These are phyloP conservation scores for Zoanthus sociatus DNA, from an alignment of 92 coral and sea anemone species.

Conservation along the genomic window DNA sequence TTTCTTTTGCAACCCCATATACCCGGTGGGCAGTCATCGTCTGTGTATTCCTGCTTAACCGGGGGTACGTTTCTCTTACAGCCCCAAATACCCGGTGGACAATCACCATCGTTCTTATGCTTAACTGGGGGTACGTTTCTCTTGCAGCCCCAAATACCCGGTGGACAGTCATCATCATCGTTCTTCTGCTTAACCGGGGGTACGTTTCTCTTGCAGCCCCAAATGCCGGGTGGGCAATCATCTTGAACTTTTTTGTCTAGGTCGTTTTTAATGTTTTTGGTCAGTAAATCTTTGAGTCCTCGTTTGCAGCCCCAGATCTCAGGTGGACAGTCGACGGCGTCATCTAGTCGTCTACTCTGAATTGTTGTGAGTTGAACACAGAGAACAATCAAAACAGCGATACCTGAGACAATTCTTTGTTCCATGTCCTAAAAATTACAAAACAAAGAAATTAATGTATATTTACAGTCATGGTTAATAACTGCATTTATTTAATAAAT, in stretches of 20 bases:
- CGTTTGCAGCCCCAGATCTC: conserved; percentile 42
- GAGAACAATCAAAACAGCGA: conserved; percentile 12
- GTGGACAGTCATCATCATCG: conserved; percentile 28
- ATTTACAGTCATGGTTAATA: too few relatives aligned
- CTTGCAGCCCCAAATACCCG: conserved; percentile 43
- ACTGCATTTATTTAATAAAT: too few relatives aligned
- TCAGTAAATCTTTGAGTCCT: conserved; percentile 15
- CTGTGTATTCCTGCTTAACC: neutral
- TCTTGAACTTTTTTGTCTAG: neutral
- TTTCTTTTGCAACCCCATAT: conserved; percentile 34
- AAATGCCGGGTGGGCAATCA: neutral
- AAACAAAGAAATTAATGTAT: neutral
- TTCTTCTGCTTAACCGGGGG: conserved; percentile 18
- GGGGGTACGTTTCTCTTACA: neutral
- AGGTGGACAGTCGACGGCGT: conserved; percentile 31
- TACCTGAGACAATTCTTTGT: conserved; percentile 8
- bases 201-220: neutral
- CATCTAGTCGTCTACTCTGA: neutral
- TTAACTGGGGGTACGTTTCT: conserved; percentile 10
- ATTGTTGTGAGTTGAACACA: conserved; percentile 13
- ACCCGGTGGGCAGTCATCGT: conserved; percentile 31
- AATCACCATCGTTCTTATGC: neutral
- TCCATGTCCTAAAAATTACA: conserved; percentile 1
- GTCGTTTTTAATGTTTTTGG: neutral
- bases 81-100: conserved; percentile 19